Evolutionary conservation across 2,797 vertebrate species (phyloP), one percentile per base, ranked within the genome.

Genomic region (Alosa sapidissima): DNA sequence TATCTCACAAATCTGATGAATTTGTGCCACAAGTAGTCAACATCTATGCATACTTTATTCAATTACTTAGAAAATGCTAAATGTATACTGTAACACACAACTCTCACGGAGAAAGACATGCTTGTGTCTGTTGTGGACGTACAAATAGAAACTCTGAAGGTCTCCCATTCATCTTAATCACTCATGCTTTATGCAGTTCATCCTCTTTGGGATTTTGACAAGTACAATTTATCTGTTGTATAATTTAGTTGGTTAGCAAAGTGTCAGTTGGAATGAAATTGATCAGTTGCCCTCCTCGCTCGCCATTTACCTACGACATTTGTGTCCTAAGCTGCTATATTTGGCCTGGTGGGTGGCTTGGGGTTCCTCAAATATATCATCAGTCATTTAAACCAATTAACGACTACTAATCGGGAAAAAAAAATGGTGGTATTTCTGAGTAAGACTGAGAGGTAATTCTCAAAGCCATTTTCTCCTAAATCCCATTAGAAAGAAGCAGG

Each of bases 321-420:
- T 85, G 75, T 85, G 65, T 91, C 89, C 85, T 88, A 88, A 81
- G 89, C 88, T 85, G 86, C 89, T 89, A 91, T 93, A 90, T 92
- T 91, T 90, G 88, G 91, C 87, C 88, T 89, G 87, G 90, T 88
- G 91, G 92, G 92, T 88, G 65, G 90, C 91, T 93, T 62, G 81
- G 88, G 90, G 90, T 89, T 92, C 90, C 91, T 93, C 91, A 89
- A 87, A 92, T 94, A 92, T 92, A 94, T 94, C 95, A 95, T 96
- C 95, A 95, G 95, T 96, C 95, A 96, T 95, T 95, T 94, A 92
- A 96, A 94, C 93, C 95, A 96, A 96, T 96, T 96, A 96, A 96
- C 92, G 93, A 94, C 92, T 95, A 93, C 93, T 94, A 94, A 95
- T 94, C 94, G 11, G 1, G 19, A 47, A n/a, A 47, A 93, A 94